Percentiles rank a stretch among this genome's conserved stretches.
phyloP scores from a whole-genome alignment of 2,888 invertebrate genomes.

The Parascotia fuliginaria region DNA sequence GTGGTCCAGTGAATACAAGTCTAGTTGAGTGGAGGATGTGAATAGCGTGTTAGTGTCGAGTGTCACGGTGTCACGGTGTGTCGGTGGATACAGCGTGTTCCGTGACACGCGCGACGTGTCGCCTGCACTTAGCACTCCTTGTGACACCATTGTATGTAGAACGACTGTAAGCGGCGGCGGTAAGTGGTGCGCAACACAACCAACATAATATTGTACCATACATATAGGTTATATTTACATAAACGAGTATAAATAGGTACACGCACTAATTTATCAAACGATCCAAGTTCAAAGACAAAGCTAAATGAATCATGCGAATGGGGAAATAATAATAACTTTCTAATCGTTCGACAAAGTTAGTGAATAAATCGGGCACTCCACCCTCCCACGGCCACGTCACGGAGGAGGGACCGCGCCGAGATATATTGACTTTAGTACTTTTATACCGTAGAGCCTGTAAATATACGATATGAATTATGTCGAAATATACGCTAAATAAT shows the following conservation, averaged over 20 bases:
- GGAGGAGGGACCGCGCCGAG: too few species aligned
- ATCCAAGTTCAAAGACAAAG: not conserved
- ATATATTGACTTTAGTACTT: not conserved
- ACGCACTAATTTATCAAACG: not conserved
- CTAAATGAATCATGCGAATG: not conserved
- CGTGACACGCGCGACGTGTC: not conserved
- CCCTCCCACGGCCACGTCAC: not conserved
- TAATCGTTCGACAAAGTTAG: slow-evolving; percentile 8
- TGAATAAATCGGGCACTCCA: slow-evolving; percentile 1
- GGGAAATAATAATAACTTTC: slow-evolving; percentile 7
- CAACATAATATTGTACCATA: too few species aligned
- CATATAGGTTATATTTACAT: too few species aligned
- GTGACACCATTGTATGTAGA: not conserved
- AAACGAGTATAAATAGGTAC: too few species aligned
- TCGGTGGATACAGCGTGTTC: not conserved
- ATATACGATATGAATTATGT: not conserved
- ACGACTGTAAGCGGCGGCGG: not conserved
- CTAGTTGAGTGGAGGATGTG: not conserved
- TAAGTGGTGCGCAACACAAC: too few species aligned
- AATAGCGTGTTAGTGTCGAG: not conserved
- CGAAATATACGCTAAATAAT: not conserved
- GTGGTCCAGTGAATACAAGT: not conserved
- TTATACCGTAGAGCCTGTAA: not conserved
- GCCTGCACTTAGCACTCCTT: not conserved
- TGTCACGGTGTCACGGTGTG: not conserved